Base-by-base conservation (phyloP, 2,113 vertebrate species). In the Poecile atricapillus region DNA sequence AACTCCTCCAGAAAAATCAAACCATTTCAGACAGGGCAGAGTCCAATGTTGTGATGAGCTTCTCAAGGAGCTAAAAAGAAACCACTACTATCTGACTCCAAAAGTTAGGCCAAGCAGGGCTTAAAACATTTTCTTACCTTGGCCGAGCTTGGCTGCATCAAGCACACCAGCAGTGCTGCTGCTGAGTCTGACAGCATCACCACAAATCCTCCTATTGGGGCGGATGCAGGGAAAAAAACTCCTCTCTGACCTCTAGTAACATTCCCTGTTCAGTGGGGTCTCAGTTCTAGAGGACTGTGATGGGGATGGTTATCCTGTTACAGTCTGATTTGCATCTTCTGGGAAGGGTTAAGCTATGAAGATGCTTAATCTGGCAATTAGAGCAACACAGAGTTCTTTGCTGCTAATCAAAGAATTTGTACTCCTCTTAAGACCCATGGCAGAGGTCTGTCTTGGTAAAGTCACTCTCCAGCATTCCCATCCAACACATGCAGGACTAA, bases 11-110 rank as follows among this genome's bases (percentile, higher is more conserved):
- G 46, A 44, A 73, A 69, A 77, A 49, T 2, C 35, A 88, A 70
- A 73, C 11, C 9, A 20, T 80, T 93, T 69, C 78, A 83, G 28
- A 46, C 44, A 46, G 13, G 23, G 33, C 87, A 67, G 20, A 63
- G 5, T 20, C 58, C 59, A 88, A 49, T n/a, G 19, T 67, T 11
- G 18, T 62, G 21, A 68, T 25, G 12, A 60, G 15, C 13, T 73
- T 65, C 68, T 60, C 30, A 43, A 30, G 64, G 46, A 87, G 13
- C n/a, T 37, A 82, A 52, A 3, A 62, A 53, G 50, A 74, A 82
- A 44, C 31, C 0, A 1, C 16, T 65, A 4, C 14, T 2, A 1
- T 30, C 58, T 87, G 53, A 31, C 24, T 46, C 27, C 15, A 52
- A 43, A 81, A 30, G 10, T 44, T 60, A 58, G 43, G 31, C 18